Evolutionary conservation across 2,888 invertebrate species (phyloP), one percentile per base, ranked within the genome.

Genomic region (Hydrotaea cyrtoneurina): DNA sequence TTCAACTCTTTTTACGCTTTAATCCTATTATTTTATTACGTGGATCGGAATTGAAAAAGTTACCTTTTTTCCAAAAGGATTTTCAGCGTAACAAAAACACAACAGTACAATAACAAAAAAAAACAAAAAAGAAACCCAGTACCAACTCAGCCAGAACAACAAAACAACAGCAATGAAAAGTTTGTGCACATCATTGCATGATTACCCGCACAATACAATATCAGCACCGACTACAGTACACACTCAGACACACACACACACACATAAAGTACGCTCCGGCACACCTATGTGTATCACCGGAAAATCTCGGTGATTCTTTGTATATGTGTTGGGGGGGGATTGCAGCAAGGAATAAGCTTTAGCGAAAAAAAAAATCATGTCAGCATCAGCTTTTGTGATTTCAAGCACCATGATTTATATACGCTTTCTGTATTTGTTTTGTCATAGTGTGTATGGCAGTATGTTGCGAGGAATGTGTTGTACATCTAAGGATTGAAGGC

Each of bases 1-100:
- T 84, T 80, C 46, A 76, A 86, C 84, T 87, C 69, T 84, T 82
- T 80, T 85, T 75, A 86, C 86, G 83, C 86, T 87, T 87, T 88
- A 88, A 88, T 88, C 88, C 88, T 87, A 88, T 89, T 89, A 88
- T 87, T 88, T 89, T 88, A 88, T 88, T 89, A 89, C 86, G 86
- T 78, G 86, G 82, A 85, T 87, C 86, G 85, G 83, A 86, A 87
- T 87, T 86, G 86, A 86, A 86, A 86, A 87, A 87, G 85, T 86
- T 86, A 72, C 66, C 75, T 78, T 79, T 80, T 64, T 50, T 8
- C n/a, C 55, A 83, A 73, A 80, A 74, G 78, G 85, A 86, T 81
- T 86, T 86, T n/a, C n/a, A 26, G 59, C 59, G 31, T 62, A 50
- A 62, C 62, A 31, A 31, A 31, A 62, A 26, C 26, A 59, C 31